Evolutionary conservation across 2,113 vertebrate genomes (phyloP).

Genomic region (Pelvicachromis taeniatus): DNA sequence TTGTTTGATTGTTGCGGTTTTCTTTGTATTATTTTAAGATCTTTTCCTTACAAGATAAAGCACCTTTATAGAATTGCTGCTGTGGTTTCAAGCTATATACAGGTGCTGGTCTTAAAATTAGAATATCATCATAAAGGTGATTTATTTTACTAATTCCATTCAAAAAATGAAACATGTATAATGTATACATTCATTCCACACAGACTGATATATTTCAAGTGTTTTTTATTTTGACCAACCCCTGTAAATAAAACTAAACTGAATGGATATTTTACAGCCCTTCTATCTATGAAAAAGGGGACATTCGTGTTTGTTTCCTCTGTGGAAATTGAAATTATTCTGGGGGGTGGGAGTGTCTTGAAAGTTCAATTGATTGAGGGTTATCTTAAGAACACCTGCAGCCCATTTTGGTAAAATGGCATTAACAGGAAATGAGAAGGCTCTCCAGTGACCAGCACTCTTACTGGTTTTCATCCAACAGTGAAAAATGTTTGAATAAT

Average conservation of each 20-base stretch:
- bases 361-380: not conserved
- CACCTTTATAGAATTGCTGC: accelerated
- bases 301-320: not conserved
- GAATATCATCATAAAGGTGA: too few species aligned
- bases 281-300: not conserved
- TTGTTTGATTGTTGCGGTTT: not conserved
- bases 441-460: not conserved
- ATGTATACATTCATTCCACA: too few species aligned
- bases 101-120: too few species aligned
- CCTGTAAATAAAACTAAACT: not conserved
- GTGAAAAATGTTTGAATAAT: not conserved
- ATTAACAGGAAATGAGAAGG: not conserved
- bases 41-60: not conserved
- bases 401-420: not conserved
- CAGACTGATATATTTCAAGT: too few species aligned
- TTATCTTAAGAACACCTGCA: not conserved
- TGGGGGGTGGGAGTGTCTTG: not conserved
- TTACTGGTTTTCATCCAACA: not conserved
- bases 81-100: not conserved
- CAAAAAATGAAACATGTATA: too few species aligned
- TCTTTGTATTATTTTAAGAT: not conserved
- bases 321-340: too few species aligned
- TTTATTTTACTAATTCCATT: too few species aligned
- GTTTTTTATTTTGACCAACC: too few species aligned
- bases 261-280: not conserved